These are phyloP conservation scores for Chelidonichthys spinosus DNA, from an alignment of 2,797 vertebrate species.

Conservation along the genomic window DNA sequence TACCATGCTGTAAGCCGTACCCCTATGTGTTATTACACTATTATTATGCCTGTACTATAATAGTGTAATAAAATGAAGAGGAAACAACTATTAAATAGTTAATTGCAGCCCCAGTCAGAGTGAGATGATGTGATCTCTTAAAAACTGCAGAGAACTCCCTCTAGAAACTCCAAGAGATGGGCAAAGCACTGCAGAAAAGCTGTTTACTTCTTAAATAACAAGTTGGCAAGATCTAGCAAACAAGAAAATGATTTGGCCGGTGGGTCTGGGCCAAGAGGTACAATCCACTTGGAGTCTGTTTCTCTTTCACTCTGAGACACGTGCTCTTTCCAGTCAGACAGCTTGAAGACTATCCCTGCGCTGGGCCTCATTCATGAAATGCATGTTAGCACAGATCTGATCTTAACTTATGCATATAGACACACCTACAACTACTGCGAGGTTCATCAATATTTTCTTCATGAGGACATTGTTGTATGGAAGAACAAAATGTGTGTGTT, in stretches of 20 bases:
- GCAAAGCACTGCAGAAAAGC: conserved; percentile 12
- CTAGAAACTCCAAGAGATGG: conserved; percentile 27
- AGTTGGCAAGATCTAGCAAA: conserved; percentile 47
- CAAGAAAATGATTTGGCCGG: conserved; percentile 51
- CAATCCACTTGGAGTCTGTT: conserved; percentile 47
- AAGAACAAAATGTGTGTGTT: not conserved
- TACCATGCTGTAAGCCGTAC: too few species aligned
- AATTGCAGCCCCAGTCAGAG: not conserved
- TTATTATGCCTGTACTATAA: not conserved
- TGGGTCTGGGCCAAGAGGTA: conserved; percentile 41
- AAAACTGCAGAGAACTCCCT: conserved; percentile 24
- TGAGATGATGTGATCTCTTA: conserved; percentile 10
- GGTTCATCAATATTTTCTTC: not conserved
- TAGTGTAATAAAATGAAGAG: too few species aligned
- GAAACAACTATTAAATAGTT: too few species aligned
- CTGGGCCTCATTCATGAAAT: conserved; percentile 27
- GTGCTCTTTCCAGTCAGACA: conserved; percentile 20
- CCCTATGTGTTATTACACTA: not conserved
- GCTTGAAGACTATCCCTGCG: conserved; percentile 33
- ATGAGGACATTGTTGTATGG: not conserved
- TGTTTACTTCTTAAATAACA: conserved; percentile 62
- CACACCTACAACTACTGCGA: not conserved
- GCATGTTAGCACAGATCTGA: conserved; percentile 3
- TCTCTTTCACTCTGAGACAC: conserved; percentile 40
- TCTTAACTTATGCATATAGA: not conserved